Base-by-base conservation (phyloP, 2,888 invertebrate species). In the Cryptus armator region DNA sequence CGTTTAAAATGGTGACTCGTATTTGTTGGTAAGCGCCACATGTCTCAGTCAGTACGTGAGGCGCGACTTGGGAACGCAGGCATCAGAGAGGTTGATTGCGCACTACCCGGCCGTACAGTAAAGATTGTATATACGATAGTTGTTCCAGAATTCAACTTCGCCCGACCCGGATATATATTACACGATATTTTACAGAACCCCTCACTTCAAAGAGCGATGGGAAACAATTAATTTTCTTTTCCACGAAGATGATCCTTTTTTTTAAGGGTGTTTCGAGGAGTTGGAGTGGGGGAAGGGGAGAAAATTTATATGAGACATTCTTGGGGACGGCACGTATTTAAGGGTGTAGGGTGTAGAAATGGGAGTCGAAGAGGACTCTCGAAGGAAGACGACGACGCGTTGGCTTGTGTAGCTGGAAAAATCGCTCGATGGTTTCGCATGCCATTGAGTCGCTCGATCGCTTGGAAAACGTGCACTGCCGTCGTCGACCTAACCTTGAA, bases 141-240 rank as follows among this genome's bases (percentile, higher is more conserved):
- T 14, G 16, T 32, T 59, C 32, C 1, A 59, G 59, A 59, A 59
- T 59, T 59, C 3, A 29, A 59, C 51, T n/a, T 51, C 6, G 37
- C 51, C n/a, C 4, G 51, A 51, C n/a, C 10, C 9, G 29, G 14
- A 29, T 32, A 29, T 32, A 29, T 32, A 29, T 32, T 12, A 32
- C 6, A 32, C n/a, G 4, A 32, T 62, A 62, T 48, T 68, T 68
- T 6, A 68, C 3, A 32, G 3, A 32, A 6, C 32, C 29, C 32
- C 29, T 29, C 29, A 19, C 4, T 10, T 12, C 32, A 9, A 12
- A 1, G n/a, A 37, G 12, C 12, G 19, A 48, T 68, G 46, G 48
- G 44, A 14, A 32, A 51, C 51, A 85, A 89, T 88, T 88, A 74
- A 86, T 68, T 86, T 86, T 86, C 80, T 79, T 83, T 86, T 87